phyloP scores from a whole-genome alignment of 1,140 invertebrate species.

The Tetragnatha versicolor region DNA sequence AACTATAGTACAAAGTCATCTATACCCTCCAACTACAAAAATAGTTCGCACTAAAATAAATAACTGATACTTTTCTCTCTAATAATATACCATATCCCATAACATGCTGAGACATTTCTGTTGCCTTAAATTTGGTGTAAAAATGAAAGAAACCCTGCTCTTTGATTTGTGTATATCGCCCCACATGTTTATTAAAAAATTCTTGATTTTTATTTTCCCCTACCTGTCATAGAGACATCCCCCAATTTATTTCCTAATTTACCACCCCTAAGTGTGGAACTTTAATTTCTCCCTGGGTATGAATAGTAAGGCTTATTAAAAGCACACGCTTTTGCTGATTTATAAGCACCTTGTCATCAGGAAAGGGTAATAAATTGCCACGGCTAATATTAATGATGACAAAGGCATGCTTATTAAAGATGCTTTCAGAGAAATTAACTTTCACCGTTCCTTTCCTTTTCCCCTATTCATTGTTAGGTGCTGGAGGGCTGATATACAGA shows the following conservation, averaged over 20 bases:
- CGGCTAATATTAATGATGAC: slow-evolving; percentile 53
- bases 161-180: too few relatives aligned
- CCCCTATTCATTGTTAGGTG: slow-evolving; percentile 6
- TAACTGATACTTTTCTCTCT: too few relatives aligned
- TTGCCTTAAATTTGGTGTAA: too few relatives aligned
- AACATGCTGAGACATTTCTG: too few relatives aligned
- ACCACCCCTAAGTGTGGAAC: slow-evolving; percentile 36
- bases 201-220: slow-evolving; percentile 37
- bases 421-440: slow-evolving; percentile 51
- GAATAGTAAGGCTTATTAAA: slow-evolving; percentile 44
- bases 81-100: too few relatives aligned
- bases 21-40: too few relatives aligned
- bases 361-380: slow-evolving; percentile 48
- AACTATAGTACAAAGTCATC: too few relatives aligned
- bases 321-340: slow-evolving; percentile 36
- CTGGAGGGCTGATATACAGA: not conserved
- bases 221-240: slow-evolving; percentile 30
- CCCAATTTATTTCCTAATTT: slow-evolving; percentile 52
- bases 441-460: slow-evolving; percentile 20
- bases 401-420: slow-evolving; percentile 54
- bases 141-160: too few relatives aligned
- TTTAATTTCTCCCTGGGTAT: slow-evolving; percentile 42
- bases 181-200: slow-evolving; percentile 39
- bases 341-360: slow-evolving; percentile 47
- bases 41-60: too few relatives aligned